Percentiles rank a stretch among this genome's conserved stretches.
Conservation (phyloP, 1,140 invertebrate species). For the Magallana angulata region DNA sequence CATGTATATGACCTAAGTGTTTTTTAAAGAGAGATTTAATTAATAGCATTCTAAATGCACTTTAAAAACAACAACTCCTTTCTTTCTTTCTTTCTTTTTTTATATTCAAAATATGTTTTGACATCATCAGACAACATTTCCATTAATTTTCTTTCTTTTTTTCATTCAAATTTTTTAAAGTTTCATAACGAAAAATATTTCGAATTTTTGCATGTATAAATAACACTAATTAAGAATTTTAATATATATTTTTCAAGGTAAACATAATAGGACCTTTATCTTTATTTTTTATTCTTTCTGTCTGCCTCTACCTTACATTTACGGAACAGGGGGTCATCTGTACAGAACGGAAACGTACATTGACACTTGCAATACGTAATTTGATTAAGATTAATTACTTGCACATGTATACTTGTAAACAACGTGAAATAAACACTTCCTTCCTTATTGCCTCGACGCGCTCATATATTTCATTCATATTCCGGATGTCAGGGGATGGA, state of each 20-base stretch:
- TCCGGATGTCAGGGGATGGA: background rate
- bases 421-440: background rate
- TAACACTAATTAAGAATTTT: no score
- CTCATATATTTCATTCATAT: constrained; percentile 24
- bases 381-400: constrained; percentile 7
- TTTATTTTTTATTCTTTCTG: background rate
- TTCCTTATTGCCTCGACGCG: constrained; percentile 5
- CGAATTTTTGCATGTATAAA: no score
- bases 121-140: no score
- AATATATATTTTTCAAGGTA: no score
- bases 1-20: background rate
- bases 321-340: background rate
- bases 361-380: background rate
- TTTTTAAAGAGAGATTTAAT: background rate
- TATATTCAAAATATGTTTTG: no score
- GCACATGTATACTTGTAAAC: background rate
- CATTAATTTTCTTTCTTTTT: no score
- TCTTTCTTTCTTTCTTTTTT: no score
- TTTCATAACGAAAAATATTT: no score
- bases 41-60: no score
- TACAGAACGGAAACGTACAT: background rate
- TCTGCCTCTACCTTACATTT: background rate
- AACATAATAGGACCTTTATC: no score
- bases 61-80: no score
- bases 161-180: no score